These are phyloP conservation scores for Bombus sylvicola DNA, from an alignment of 1,140 invertebrate genomes.

Conservation along the genomic window DNA sequence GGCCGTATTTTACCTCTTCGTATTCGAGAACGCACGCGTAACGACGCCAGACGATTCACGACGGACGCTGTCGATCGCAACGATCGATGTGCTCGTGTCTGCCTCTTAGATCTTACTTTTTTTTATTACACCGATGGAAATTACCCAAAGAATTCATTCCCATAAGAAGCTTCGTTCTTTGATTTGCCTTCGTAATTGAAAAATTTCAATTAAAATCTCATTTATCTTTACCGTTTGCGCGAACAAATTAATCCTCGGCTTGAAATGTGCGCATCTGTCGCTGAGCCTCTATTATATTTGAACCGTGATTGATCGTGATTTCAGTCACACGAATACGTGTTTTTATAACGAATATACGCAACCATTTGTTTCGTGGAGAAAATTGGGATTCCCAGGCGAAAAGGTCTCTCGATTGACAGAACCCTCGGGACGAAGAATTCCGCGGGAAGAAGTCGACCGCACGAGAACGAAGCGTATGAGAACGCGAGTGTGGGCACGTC, in stretches of 20 bases:
- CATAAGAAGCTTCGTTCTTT: neutral
- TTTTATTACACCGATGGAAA: neutral
- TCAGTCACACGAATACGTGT: too few relatives aligned
- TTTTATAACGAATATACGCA: too few relatives aligned
- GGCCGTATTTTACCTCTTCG: conserved; percentile 64
- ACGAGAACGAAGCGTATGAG: conserved; percentile 56
- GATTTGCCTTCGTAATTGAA: neutral
- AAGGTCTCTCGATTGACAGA: conserved; percentile 23
- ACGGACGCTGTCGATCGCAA: conserved; percentile 41
- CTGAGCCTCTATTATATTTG: too few relatives aligned
- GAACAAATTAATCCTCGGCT: too few relatives aligned
- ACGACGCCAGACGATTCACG: conserved; percentile 47
- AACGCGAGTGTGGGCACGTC: conserved; percentile 72
- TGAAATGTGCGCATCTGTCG: fast-evolving
- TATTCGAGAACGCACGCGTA: conserved; percentile 56
- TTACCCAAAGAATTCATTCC: neutral
- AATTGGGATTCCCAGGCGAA: conserved; percentile 8
- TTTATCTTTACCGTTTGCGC: too few relatives aligned
- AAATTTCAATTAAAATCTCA: too few relatives aligned
- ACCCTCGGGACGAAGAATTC: conserved; percentile 33
- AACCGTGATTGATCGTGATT: too few relatives aligned
- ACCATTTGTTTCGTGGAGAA: neutral
- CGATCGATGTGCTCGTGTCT: conserved; percentile 37
- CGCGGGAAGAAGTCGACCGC: conserved; percentile 45
- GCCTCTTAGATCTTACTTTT: neutral